Evolutionary conservation across 37 sponge, comb jelly and placozoan genomes (phyloP).

Genomic region (Crambe crambe): DNA sequence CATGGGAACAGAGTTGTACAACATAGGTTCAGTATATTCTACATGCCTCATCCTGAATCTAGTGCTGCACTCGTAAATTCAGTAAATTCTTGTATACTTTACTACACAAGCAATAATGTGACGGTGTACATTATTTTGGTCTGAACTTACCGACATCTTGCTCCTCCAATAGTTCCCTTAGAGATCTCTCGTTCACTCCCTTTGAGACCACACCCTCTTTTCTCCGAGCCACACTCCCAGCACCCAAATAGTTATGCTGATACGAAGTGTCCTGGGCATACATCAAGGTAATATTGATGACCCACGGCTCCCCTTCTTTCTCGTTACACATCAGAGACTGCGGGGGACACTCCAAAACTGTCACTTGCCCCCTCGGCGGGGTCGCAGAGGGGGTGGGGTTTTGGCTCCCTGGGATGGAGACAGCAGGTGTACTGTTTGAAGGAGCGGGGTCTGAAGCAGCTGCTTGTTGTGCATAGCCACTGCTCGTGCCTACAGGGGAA

Average conservation of each 20-base stretch:
- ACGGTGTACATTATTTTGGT: too few relatives aligned
- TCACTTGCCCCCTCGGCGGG: neutral
- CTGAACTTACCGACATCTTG: constrained; percentile 62
- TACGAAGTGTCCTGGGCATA: constrained; percentile 38
- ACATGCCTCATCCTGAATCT: too few relatives aligned
- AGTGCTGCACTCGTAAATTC: too few relatives aligned
- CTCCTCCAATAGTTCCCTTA: constrained; percentile 52
- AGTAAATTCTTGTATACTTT: too few relatives aligned
- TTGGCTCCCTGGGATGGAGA: neutral
- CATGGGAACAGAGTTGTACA: neutral
- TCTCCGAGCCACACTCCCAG: neutral
- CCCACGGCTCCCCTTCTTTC: constrained; percentile 34
- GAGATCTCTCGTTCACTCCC: neutral
- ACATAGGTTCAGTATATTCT: too few relatives aligned
- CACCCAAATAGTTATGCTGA: neutral
- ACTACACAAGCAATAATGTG: too few relatives aligned
- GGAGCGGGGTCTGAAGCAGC: neutral
- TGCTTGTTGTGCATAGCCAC: neutral
- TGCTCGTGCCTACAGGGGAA: too few relatives aligned
- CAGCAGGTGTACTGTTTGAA: neutral
- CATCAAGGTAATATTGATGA: constrained; percentile 53
- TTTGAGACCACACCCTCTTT: neutral
- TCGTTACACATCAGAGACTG: constrained; percentile 48
- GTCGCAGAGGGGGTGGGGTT: neutral
- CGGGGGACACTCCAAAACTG: constrained; percentile 39